phyloP scores from a whole-genome alignment of 2,888 invertebrate genomes.

The Lycophotia porphyrea region DNA sequence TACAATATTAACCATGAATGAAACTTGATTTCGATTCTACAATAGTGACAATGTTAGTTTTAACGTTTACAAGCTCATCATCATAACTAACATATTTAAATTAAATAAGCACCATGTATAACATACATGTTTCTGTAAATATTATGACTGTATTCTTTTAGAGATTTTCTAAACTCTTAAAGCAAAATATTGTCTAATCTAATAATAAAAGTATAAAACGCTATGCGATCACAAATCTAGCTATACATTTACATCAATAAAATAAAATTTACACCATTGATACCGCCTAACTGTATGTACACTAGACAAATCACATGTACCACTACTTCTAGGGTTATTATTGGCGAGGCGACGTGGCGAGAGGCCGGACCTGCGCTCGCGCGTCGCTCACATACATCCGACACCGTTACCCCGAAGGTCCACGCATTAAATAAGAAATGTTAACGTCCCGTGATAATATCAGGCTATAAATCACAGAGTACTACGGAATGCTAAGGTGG shows the following conservation, averaged over 20 bases:
- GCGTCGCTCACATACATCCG: constrained; percentile 48
- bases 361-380: constrained; percentile 49
- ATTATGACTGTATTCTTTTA: constrained; percentile 67
- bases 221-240: constrained; percentile 89
- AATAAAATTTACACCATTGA: constrained; percentile 88
- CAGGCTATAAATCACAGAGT: constrained; percentile 79
- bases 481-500: constrained; percentile 74
- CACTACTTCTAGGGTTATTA: constrained; percentile 73
- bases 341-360: constrained; percentile 48
- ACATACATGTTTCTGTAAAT: constrained; percentile 61
- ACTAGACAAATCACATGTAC: constrained; percentile 88
- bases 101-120: constrained; percentile 66
- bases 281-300: constrained; percentile 86
- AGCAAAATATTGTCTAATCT: constrained; percentile 75
- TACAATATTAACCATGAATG: background rate
- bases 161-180: constrained; percentile 71
- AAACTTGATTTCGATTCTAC: background rate
- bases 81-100: constrained; percentile 52
- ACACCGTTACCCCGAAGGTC: constrained; percentile 67
- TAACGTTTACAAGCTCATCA: constrained; percentile 67
- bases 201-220: constrained; percentile 85
- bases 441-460: constrained; percentile 66
- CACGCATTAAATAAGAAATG: constrained; percentile 66
- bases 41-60: constrained; percentile 18
- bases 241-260: constrained; percentile 83